Percentiles rank a stretch among this genome's conserved stretches.
phyloP scores from a whole-genome alignment of 2,888 invertebrate genomes.

The Stegophylla sp. region DNA sequence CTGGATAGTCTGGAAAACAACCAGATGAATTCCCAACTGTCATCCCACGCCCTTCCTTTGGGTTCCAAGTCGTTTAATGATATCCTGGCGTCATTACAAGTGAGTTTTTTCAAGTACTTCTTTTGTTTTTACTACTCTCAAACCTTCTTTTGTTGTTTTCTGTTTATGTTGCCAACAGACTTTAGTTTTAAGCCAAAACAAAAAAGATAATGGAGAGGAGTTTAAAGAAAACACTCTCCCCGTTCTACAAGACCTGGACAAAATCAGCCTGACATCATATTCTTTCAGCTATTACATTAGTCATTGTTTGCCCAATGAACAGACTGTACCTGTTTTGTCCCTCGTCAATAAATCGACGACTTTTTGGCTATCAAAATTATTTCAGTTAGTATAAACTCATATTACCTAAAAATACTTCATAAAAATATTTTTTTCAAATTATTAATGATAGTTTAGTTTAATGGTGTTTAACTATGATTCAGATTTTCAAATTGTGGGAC shows the following conservation, averaged over 20 bases:
- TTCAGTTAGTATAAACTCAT: slow-evolving; percentile 70
- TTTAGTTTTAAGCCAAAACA: slow-evolving; percentile 24
- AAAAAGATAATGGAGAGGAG: slow-evolving; percentile 64
- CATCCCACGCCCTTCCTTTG: neutral
- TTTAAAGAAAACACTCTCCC: slow-evolving; percentile 68
- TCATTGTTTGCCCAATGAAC: slow-evolving; percentile 77
- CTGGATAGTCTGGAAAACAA: slow-evolving; percentile 34
- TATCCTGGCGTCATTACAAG: slow-evolving; percentile 48
- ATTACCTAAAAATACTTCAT: neutral
- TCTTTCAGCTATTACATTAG: slow-evolving; percentile 86
- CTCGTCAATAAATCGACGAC: slow-evolving; percentile 85
- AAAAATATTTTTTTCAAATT: neutral
- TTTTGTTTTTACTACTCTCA: neutral
- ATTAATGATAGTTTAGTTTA: neutral
- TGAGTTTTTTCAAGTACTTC: neutral
- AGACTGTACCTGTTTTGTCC: slow-evolving; percentile 80
- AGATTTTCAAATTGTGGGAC: slow-evolving; percentile 83
- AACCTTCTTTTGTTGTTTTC: neutral
- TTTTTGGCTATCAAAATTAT: slow-evolving; percentile 85
- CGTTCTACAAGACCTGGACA: slow-evolving; percentile 66
- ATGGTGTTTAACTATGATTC: slow-evolving; percentile 63
- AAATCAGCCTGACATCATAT: slow-evolving; percentile 80
- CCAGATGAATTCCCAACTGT: neutral
- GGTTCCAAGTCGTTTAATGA: slow-evolving; percentile 32
- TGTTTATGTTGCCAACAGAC: neutral